Base-by-base conservation (phyloP, 2,113 vertebrate genomes). In the Dicentrarchus labrax region DNA sequence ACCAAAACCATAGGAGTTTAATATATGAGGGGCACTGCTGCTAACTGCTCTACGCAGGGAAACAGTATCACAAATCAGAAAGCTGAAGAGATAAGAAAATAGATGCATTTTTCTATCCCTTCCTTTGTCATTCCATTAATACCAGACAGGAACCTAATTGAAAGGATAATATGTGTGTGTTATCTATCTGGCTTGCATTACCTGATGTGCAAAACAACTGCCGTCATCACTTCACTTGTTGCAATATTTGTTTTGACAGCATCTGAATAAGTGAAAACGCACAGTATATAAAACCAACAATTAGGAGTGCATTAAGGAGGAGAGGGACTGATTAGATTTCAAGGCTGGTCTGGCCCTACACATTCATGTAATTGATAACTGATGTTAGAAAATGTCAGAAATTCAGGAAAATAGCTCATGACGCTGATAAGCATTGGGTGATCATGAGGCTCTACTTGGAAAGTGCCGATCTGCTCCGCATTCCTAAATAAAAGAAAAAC, bases 401-500 rank as follows among this genome's bases (percentile, higher is more conserved):
- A 80, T 76, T 78, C 66, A 24, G 60, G 57, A 81, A 78, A 87
- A 82, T 72, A 84, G 61, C 38, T 67, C 68, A 61, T 69, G 66
- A 88, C 47, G 47, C 54, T 74, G 70, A 86, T 83, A 68, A 82
- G 54, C 47, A 66, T 39, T 84, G 56, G 76, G 51, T 53, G 48
- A 67, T 86, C 75, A 79, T 22, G 61, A 70, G 57, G 57, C n/a
- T 56, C 12, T 45, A 41, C 22, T 78, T 64, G 75, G 71, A 61
- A 47, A 41, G 69, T 75, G 41, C 2, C 0, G 5, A 61, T 67
- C 64, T 15, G 45, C 66, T 78, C 71, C 10, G 53, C 77, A 87
- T 87, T 87, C 82, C 84, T 70, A 65, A 89, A 88, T 84, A 78
- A 87, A 89, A 83, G 66, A 68, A 70, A 90, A 84, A 87, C 75